Evolutionary conservation across 2,797 vertebrate genomes (phyloP).

Genomic region (Poeciliopsis gracilis): DNA sequence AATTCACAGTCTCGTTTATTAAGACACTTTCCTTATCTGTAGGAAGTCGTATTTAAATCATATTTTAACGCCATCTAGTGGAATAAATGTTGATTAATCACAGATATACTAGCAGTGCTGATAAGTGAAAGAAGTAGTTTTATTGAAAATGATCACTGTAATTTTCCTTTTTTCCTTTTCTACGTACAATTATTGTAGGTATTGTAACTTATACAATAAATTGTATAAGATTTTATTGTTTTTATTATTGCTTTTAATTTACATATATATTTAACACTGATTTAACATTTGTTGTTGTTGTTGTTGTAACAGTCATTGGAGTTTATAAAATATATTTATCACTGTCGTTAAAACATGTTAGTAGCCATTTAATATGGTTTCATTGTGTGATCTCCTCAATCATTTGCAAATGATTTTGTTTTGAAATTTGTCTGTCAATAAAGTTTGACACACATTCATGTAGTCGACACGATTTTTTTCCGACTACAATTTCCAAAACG

Average conservation of each 20-base stretch:
- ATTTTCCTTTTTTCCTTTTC: not conserved
- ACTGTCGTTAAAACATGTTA: not conserved
- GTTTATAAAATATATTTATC: too few relatives aligned
- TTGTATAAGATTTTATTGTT: not conserved
- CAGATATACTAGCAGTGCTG: not conserved
- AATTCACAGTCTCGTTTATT: not conserved
- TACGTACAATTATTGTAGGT: not conserved
- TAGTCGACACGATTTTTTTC: not conserved
- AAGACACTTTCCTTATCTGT: not conserved
- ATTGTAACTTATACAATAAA: not conserved
- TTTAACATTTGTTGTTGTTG: not conserved
- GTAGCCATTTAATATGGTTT: not conserved
- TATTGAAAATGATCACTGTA: not conserved
- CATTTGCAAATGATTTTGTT: not conserved
- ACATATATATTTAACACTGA: not conserved
- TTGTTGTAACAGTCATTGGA: not conserved
- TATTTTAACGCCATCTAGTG: conserved; percentile 49
- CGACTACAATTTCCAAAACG: not conserved
- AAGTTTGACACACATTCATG: not conserved
- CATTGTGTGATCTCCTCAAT: not conserved
- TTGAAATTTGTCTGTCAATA: not conserved
- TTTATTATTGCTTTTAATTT: not conserved
- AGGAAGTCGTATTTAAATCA: not conserved
- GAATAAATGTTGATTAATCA: conserved; percentile 12
- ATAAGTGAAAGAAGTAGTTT: not conserved